Conservation (phyloP, 2,113 vertebrate genomes). For the Mus musculus region GRCm39 chr6:115478501-115479000, state of each 20-base stretch:
- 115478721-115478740: not conserved
- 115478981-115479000: not conserved
- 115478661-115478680: not conserved
- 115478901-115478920: not conserved
- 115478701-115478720: not conserved
- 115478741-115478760: not conserved
- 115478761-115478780: not conserved
- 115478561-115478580: not conserved
- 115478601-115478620: not conserved
- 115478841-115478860: not conserved
- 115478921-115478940: accelerated
- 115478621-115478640: not conserved
- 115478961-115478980: not conserved
- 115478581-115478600: not conserved
- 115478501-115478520: not conserved
- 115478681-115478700: accelerated
- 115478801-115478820: not conserved
- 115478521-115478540: not conserved
- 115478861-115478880: not conserved
- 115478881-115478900: not conserved
- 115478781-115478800: no score
- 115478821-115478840: not conserved
- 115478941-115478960: not conserved
- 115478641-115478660: not conserved
- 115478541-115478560: not conserved